Conservation (phyloP, 2,113 vertebrate genomes). For the Ciconia boyciana region DNA sequence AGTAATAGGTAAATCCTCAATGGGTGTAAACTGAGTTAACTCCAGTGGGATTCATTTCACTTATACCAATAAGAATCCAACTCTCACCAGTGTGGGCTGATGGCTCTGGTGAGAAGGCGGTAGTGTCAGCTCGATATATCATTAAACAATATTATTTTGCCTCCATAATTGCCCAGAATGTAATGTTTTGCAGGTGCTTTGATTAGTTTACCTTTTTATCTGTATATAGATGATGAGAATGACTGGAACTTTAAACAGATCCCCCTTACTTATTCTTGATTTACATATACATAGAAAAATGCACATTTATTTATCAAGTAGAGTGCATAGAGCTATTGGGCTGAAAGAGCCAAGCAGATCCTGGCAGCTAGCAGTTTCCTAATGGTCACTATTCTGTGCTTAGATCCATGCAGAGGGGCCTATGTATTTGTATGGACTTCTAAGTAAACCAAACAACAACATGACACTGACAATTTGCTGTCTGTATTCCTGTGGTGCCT, state of each 20-base stretch:
- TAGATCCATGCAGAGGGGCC: background rate
- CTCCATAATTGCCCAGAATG: background rate
- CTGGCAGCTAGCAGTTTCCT: background rate
- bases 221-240: background rate
- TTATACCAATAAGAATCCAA: background rate
- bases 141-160: background rate
- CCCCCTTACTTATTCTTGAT: background rate
- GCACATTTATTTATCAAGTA: background rate
- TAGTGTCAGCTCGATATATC: background rate
- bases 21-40: background rate
- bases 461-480: background rate
- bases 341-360: background rate
- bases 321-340: background rate
- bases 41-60: background rate
- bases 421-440: background rate
- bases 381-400: background rate
- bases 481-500: background rate
- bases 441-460: background rate
- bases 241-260: background rate
- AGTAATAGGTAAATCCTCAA: background rate
- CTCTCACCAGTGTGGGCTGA: background rate
- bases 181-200: background rate
- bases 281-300: background rate
- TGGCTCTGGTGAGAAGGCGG: background rate
- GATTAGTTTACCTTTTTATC: background rate